Conservation (phyloP, 2,797 vertebrate genomes). For the Amphiprion clarkii region DNA sequence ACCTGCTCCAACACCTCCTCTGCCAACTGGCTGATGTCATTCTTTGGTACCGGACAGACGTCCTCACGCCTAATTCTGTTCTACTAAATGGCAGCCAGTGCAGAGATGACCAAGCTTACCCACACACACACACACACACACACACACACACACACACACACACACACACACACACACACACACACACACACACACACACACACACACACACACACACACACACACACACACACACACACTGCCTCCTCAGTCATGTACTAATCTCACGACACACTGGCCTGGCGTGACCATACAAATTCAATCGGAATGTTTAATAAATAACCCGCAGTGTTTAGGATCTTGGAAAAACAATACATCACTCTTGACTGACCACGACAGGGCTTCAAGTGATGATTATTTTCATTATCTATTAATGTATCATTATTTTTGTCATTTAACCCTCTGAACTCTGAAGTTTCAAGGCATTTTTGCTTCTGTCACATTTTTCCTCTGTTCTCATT, state of each 20-base stretch:
- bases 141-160: conserved; percentile 27
- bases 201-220: conserved; percentile 31
- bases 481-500: too few species aligned
- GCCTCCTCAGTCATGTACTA: conserved; percentile 44
- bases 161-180: conserved; percentile 31
- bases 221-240: background rate
- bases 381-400: background rate
- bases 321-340: conserved; percentile 11
- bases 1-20: conserved; percentile 84
- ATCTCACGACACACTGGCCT: conserved; percentile 67
- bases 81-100: conserved; percentile 68
- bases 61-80: conserved; percentile 77
- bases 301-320: conserved; percentile 42
- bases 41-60: conserved; percentile 76
- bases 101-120: conserved; percentile 60
- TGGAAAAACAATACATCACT: conserved; percentile 1
- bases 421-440: too few species aligned
- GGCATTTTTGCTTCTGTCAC: too few species aligned
- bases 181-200: conserved; percentile 25
- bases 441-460: too few species aligned
- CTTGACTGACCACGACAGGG: background rate
- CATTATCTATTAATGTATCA: background rate
- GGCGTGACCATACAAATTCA: conserved; percentile 45
- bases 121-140: conserved; percentile 34
- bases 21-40: conserved; percentile 88